Evolutionary conservation across 2,113 vertebrate species (phyloP).

Genomic region (Camelus dromedarius): DNA sequence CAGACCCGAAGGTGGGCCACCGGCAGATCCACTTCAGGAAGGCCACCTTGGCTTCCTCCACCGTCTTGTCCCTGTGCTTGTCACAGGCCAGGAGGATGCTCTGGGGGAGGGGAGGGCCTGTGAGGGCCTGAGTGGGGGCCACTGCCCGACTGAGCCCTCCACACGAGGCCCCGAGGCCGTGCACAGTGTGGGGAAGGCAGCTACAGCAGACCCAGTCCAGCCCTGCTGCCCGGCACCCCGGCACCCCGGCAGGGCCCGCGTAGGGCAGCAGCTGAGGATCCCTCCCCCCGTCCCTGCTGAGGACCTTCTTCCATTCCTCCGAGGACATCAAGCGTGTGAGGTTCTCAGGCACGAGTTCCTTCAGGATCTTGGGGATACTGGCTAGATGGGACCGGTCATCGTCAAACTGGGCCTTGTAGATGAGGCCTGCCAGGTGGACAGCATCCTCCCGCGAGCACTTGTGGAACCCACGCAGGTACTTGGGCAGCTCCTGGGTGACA

Average conservation of each 20-base stretch:
- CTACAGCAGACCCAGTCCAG: not conserved
- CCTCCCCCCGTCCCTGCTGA: not conserved
- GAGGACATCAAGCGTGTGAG: conserved; percentile 90
- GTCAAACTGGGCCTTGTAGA: conserved; percentile 91
- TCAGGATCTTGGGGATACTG: conserved; percentile 92
- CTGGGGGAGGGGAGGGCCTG: conserved; percentile 63
- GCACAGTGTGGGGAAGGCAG: rapidly evolving
- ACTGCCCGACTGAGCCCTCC: not conserved
- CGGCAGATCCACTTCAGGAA: conserved; percentile 92
- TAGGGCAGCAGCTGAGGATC: not conserved
- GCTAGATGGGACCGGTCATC: conserved; percentile 89
- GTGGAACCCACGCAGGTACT: conserved; percentile 97
- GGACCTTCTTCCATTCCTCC: conserved; percentile 98
- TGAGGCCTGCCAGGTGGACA: conserved; percentile 91
- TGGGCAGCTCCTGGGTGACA: conserved; percentile 93
- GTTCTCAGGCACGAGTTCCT: conserved; percentile 94
- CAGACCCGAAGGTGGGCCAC: conserved; percentile 97
- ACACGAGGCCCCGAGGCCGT: rapidly evolving
- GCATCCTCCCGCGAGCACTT: conserved; percentile 92
- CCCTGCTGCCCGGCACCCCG: not conserved
- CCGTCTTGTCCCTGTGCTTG: conserved; percentile 90
- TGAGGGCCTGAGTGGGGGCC: not conserved
- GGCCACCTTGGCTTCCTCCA: conserved; percentile 92
- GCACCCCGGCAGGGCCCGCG: not conserved
- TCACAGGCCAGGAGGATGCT: conserved; percentile 88